Percentiles rank a stretch among this genome's conserved stretches.
Conservation (phyloP, 2,797 vertebrate species). For the Aeoliscus strigatus region DNA sequence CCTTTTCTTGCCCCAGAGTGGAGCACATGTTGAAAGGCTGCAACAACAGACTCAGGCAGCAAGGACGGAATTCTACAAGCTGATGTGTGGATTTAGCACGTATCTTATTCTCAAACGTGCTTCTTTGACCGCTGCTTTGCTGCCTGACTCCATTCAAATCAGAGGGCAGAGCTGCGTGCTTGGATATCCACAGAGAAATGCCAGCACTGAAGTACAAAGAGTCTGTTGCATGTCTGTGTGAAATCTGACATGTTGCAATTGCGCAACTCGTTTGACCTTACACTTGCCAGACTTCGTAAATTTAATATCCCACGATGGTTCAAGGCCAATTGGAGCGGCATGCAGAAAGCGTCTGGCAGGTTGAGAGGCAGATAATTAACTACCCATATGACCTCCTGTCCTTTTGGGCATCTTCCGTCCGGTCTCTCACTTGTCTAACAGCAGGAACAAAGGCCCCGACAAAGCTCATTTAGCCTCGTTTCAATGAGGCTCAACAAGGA, state of each 20-base stretch:
- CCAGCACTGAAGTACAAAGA: constrained; percentile 29
- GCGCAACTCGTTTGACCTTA: constrained; percentile 37
- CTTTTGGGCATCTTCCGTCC: constrained; percentile 52
- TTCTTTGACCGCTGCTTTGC: too few relatives aligned
- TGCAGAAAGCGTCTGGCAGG: constrained; percentile 46
- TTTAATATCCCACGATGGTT: constrained; percentile 51
- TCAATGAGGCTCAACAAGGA: constrained; percentile 61
- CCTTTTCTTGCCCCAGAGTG: constrained; percentile 52
- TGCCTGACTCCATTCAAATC: constrained; percentile 6
- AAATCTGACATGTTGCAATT: constrained; percentile 50
- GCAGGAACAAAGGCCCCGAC: constrained; percentile 56
- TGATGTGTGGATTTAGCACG: constrained; percentile 1
- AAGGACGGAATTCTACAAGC: constrained; percentile 20
- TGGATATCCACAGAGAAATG: constrained; percentile 39
- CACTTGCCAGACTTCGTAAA: constrained; percentile 48
- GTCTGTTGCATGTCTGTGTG: constrained; percentile 42
- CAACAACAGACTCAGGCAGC: constrained; percentile 28
- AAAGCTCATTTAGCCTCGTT: constrained; percentile 59
- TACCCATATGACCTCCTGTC: constrained; percentile 54
- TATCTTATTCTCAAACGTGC: too few relatives aligned
- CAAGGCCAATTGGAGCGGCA: constrained; percentile 45
- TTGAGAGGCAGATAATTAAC: constrained; percentile 60
- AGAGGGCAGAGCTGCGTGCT: constrained; percentile 15
- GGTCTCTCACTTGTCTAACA: constrained; percentile 57
- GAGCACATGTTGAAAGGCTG: constrained; percentile 53